Base-by-base conservation (phyloP, 1,140 invertebrate species). In the Drosophila trapezifrons region DNA sequence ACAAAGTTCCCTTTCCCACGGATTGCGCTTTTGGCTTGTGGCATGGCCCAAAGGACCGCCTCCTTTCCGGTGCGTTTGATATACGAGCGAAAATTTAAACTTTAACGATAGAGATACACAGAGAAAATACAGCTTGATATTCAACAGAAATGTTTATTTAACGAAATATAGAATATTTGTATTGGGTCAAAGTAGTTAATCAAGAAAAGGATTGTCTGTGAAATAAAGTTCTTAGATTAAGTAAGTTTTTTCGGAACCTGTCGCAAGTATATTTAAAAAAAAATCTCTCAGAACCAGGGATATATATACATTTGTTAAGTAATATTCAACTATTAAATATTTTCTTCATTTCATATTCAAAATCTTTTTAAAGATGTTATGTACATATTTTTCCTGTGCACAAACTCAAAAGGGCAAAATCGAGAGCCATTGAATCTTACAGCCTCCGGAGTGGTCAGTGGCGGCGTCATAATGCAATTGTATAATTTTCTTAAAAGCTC, bases 401-500 rank as follows among this genome's bases (percentile, higher is more conserved):
- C 1, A 2, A n/a, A 10, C 13, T 54, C 8, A 3, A 22, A 5
- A 9, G 18, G 17, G 6, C 32, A 52, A 35, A n/a, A 5, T 35
- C 51, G 51, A 54, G 51, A 10, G 32, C 18, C 51, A 22, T 52
- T 37, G 17, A 52, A 35, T 54, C 32, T 35, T 37, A 47, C 27
- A 62, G 55, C 22, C 62, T 40, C 40, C 37, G 54, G 47, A 71
- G 82, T 86, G 79, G 83, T 72, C 83, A 87, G 64, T 83, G 67
- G 67, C 54, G 84, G 83, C 83, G 83, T 83, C 84, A 83, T 87
- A 87, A 87, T 87, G 80, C 84, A 87, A 87, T 87, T 89, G 84
- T 78, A 87, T 89, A 87, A 87, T 87, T 80, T 87, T 84, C 84
- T 84, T 87, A 87, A 87, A 87, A 87, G 84, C 84, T 73, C 46